Base-by-base conservation (phyloP, 2,888 invertebrate species). In the Pocota personata region DNA sequence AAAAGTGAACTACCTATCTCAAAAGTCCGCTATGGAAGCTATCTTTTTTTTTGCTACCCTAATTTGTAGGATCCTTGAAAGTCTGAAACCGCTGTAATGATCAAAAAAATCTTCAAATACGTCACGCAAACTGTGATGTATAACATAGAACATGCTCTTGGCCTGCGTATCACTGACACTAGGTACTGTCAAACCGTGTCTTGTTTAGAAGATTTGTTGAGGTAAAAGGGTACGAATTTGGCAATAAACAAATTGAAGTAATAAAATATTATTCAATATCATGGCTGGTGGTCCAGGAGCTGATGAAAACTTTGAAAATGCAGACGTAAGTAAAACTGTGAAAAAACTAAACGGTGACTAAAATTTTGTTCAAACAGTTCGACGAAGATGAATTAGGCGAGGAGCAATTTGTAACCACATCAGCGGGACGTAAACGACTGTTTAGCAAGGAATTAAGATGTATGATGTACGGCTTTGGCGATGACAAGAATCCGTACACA, bases 381-480 rank as follows among this genome's bases (percentile, higher is more conserved):
- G 93, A 93, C 57, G 92, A 92, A 55, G 96, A 95, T 88, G 97
- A 96, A 90, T 95, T 96, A 55, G 94, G 94, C 77, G 93, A 95
- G 10, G 94, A 95, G 87, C 95, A 95, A 87, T 93, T 96, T 76
- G 96, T 95, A 1, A 94, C 94, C 0, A 95, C 95, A 37, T 94
- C 95, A 10, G 94, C 95, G 1, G 97, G 97, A 3, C 94, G 97
- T 35, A 98, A 98, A 92, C 94, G 98, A 52, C 92, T 98, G 1
- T 98, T 98, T 89, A 97, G 97, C 78, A 98, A 98, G 92, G 98
- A 98, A 92, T 93, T 99, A 48, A 94, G 98, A 32, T 98, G 98
- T 89, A 99, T 99, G 99, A 98, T 99, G 98, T 99, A 98, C 92
- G 99, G 99, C 0, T 99, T 99, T 94, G 99, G 99, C 3, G 99